Evolutionary conservation across 2,888 invertebrate genomes (phyloP), one percentile per base, ranked within the genome.

Genomic region (Melieria crassipennis): DNA sequence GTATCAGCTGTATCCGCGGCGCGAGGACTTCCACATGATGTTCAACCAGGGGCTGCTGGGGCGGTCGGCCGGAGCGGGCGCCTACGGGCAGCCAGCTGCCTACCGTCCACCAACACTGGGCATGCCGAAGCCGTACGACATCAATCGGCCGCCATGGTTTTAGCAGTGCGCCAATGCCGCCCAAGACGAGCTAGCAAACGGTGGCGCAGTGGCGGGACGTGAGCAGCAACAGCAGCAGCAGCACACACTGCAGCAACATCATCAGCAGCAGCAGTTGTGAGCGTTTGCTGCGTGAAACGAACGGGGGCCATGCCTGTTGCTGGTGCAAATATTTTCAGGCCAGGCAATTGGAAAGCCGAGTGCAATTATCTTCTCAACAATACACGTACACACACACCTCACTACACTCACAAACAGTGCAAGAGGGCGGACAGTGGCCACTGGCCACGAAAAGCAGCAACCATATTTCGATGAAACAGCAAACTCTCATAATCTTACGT

Each of bases 71-170:
- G 89, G 92, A 0, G 82, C 83, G 63, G 83, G 82, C 7, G 88
- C 91, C 72, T 91, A 91, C 77, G 91, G 92, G 30, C 89, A 92
- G 0, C 89, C 92, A 0, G 90, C 91, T 1, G 92, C 92, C 77
- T 85, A 86, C 70, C 81, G 86, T 4, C 78, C 87, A 73, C 81
- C 91, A 88, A 79, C 84, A 0, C 70, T 93, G 70, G 90, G 91
- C 74, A 92, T 92, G 82, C 88, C 92, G 52, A 92, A 92, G 83
- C 91, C 91, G n/a, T 92, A 92, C 79, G 93, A 93, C 66, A 91
- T 92, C 79, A 92, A 91, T 79, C 87, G 89, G 70, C 91, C 91
- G 71, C 89, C 92, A 69, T 93, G 92, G 92, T 91, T 92, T 84
- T 91, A 90, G 85, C 86, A 85, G 81, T 83, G 82, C 82, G 85